Evolutionary conservation across 2,113 vertebrate genomes (phyloP), one percentile per base, ranked within the genome.

Genomic region (Tonatia bakeri): DNA sequence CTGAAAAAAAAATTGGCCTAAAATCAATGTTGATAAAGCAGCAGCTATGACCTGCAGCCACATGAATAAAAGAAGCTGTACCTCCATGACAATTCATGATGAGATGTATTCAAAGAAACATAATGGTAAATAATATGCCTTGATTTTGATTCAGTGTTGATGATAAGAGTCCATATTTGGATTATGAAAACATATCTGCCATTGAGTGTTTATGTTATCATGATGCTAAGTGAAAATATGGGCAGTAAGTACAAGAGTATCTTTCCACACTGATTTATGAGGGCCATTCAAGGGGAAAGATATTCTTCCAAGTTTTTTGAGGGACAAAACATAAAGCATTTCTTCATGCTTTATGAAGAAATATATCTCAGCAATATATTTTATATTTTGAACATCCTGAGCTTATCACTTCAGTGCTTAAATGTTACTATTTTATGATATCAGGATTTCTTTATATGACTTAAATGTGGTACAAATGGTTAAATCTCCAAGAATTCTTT

Each of bases 391-490:
- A 93, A 75, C 7, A 88, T n/a, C 19, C 43, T 80, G 24, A 93
- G 38, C 17, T 72, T 93, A 72, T 87, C 28, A 90, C 31, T 64
- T 96, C 43, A 87, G 26, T 7, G 17, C 50, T 82, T 94, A 89
- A 92, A 67, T 92, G 69, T 76, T 81, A 87, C 40, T 36, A 75
- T 80, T 94, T 95, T 80, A 90, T 92, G 80, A 40, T 52, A 83
- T 83, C 45, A 90, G 36, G 33, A 90, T 85, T 87, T 86, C 43
- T 70, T 92, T 87, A 69, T 28, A 75, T 96, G 24, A 86, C 36
- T 89, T 81, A 86, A 82, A 50, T 89, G 40, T 70, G 50, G n/a
- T 56, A 86, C 31, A 86, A 86, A 81, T 94, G 64, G 22, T 70
- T 90, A 33, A 86, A 7, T 92, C 38, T 94, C 61, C 19, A 87